These are phyloP conservation scores for Chrysoperla carnea DNA, from an alignment of 1,140 invertebrate species.

Conservation along the genomic window DNA sequence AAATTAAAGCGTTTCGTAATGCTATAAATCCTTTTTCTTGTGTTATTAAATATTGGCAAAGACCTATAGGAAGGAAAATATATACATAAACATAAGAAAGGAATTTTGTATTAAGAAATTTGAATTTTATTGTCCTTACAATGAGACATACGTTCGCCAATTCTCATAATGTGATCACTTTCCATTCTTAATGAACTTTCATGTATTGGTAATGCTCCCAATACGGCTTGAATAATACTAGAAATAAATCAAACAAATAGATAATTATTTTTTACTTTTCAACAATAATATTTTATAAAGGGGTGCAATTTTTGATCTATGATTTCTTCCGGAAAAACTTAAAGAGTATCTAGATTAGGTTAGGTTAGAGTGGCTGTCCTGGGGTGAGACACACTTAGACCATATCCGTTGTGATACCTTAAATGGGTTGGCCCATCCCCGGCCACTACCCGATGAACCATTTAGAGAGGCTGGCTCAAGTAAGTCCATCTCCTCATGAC, in stretches of 20 bases:
- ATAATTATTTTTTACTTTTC: not conserved
- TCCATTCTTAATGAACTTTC: constrained; percentile 51
- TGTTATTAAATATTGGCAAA: constrained; percentile 19
- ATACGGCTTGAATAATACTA: constrained; percentile 55
- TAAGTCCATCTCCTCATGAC: no score
- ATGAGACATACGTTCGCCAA: constrained; percentile 43
- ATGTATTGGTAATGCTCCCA: constrained; percentile 47
- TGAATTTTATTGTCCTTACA: constrained; percentile 29
- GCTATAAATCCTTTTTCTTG: constrained; percentile 22
- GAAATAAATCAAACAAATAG: constrained; percentile 15
- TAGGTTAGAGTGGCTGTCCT: no score
- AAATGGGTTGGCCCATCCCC: no score
- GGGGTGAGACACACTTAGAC: no score
- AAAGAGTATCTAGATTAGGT: no score
- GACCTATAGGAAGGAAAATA: constrained; percentile 26
- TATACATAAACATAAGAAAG: constrained; percentile 9
- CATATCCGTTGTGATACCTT: no score
- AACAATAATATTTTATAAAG: not conserved
- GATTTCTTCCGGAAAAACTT: no score
- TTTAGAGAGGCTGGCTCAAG: no score
- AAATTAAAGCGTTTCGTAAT: constrained; percentile 36
- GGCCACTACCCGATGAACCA: no score
- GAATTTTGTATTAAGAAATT: constrained; percentile 1
- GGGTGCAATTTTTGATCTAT: no score
- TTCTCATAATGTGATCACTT: constrained; percentile 45